These are phyloP conservation scores for Sylvia borin DNA, from an alignment of 2,797 vertebrate genomes.

Conservation along the genomic window DNA sequence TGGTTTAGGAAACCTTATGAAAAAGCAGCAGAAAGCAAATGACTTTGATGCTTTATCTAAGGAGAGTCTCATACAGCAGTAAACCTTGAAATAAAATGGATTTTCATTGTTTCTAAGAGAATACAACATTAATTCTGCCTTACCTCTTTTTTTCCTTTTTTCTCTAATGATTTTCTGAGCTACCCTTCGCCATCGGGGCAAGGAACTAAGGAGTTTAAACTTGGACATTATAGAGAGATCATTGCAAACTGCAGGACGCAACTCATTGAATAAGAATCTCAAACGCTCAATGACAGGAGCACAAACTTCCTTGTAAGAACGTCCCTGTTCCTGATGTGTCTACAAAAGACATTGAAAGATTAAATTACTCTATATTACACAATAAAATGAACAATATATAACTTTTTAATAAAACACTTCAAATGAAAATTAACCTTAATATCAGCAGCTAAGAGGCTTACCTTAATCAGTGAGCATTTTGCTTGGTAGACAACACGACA, in stretches of 20 bases:
- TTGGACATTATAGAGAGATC: slow-evolving; percentile 95
- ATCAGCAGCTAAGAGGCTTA: slow-evolving; percentile 52
- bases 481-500: slow-evolving; percentile 98
- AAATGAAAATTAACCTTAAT: neutral
- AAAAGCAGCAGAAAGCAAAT: neutral
- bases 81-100: neutral
- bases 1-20: neutral
- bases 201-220: slow-evolving; percentile 91
- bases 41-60: neutral
- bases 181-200: slow-evolving; percentile 94
- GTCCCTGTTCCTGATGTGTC: slow-evolving; percentile 98
- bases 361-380: neutral
- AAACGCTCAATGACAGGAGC: slow-evolving; percentile 96
- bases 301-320: slow-evolving; percentile 99
- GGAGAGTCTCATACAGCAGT: neutral
- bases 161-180: slow-evolving; percentile 95
- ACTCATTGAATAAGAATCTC: slow-evolving; percentile 95
- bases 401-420: neutral
- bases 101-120: neutral
- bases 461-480: slow-evolving; percentile 98
- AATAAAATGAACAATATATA: neutral
- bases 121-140: neutral
- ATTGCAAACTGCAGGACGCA: slow-evolving; percentile 94
- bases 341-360: slow-evolving; percentile 60
- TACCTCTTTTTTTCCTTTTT: slow-evolving; percentile 92